A percentile compares a stretch with the other conserved stretches of the same genome.
These are phyloP conservation scores for Chaetodon trifascialis DNA, from an alignment of 2,113 vertebrate genomes.

Conservation along the genomic window DNA sequence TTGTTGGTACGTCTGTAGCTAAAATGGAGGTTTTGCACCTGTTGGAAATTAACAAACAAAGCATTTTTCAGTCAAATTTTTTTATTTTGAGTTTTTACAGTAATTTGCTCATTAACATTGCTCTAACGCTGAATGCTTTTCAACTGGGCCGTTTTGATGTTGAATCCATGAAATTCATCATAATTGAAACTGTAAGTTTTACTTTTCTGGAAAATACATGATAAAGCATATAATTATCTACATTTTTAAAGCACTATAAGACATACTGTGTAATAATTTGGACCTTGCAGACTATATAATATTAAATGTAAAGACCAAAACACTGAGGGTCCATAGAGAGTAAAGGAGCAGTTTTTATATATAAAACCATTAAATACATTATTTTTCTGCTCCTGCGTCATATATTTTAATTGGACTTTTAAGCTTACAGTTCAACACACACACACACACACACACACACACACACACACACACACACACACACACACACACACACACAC, in stretches of 20 bases:
- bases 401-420: constrained; percentile 17
- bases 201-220: not conserved
- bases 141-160: not conserved
- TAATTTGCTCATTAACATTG: not conserved
- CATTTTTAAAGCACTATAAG: not conserved
- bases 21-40: not conserved
- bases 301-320: not conserved
- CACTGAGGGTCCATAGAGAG: not conserved
- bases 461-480: constrained; percentile 12
- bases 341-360: not conserved
- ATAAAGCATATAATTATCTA: not conserved
- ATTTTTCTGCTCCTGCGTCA: not conserved
- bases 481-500: constrained; percentile 4
- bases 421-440: not conserved
- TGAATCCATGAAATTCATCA: not conserved
- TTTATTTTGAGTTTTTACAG: not conserved
- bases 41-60: not conserved
- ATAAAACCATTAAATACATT: not conserved
- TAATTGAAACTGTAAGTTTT: not conserved
- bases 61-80: not conserved
- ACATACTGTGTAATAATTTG: not conserved
- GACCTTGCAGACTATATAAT: not conserved
- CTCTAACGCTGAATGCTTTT: not conserved
- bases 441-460: constrained; percentile 8
- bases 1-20: not conserved